Percentiles rank a stretch among this genome's conserved stretches.
Conservation (phyloP, 2,888 invertebrate genomes). For the Parnassius orleans region DNA sequence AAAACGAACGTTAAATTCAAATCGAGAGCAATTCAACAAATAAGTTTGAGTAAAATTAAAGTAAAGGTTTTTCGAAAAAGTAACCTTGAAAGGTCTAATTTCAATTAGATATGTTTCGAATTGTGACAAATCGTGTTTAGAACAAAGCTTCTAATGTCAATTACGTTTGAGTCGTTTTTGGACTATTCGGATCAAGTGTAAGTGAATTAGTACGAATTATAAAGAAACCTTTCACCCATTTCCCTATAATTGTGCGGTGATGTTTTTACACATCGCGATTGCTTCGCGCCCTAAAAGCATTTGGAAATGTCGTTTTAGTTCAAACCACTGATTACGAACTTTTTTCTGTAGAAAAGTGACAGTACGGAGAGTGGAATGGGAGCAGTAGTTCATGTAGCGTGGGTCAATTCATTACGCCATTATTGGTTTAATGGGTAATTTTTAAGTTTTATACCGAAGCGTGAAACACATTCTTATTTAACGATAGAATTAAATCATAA, state of each 20-base stretch:
- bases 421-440: constrained; percentile 11
- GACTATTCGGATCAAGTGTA: constrained; percentile 49
- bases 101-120: constrained; percentile 38
- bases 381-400: constrained; percentile 11
- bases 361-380: constrained; percentile 32
- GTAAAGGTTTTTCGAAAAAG: constrained; percentile 1
- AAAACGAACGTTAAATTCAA: too few relatives aligned
- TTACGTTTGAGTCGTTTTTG: constrained; percentile 40
- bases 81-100: constrained; percentile 2
- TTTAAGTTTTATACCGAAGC: constrained; percentile 13
- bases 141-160: constrained; percentile 36
- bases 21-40: neutral
- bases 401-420: constrained; percentile 13
- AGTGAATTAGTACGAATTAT: constrained; percentile 57
- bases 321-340: constrained; percentile 33
- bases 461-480: constrained; percentile 17
- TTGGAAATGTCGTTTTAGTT: constrained; percentile 19
- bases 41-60: neutral
- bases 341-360: constrained; percentile 37
- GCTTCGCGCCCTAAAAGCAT: constrained; percentile 12
- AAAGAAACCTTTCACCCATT: constrained; percentile 61
- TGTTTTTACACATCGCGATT: constrained; percentile 30
- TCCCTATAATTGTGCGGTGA: constrained; percentile 44
- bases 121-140: constrained; percentile 50
- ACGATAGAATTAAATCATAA: constrained; percentile 13